A percentile compares a stretch with the other conserved stretches of the same genome.
These are phyloP conservation scores for Drosophila equinoxialis DNA, from an alignment of 1,140 invertebrate genomes.

Conservation along the genomic window DNA sequence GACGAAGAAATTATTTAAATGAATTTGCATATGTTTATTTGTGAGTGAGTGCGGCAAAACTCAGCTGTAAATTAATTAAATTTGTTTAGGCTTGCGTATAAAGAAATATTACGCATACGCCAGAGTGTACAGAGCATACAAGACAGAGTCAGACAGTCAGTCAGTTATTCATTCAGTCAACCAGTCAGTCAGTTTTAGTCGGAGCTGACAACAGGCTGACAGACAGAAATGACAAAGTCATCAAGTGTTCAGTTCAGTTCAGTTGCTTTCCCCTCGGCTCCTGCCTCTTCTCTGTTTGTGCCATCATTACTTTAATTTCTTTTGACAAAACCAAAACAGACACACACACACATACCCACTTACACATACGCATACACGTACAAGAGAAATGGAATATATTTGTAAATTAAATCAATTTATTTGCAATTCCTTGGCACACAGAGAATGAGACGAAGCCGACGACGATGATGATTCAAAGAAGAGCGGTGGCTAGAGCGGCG, in stretches of 20 bases:
- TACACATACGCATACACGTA: constrained; percentile 6
- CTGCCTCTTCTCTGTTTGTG: constrained; percentile 22
- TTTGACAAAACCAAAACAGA: constrained; percentile 50
- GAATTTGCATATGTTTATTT: constrained; percentile 50
- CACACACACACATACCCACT: constrained; percentile 15
- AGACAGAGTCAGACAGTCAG: constrained; percentile 17
- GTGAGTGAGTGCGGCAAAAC: background rate
- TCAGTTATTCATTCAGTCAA: background rate
- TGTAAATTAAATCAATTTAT: constrained; percentile 77
- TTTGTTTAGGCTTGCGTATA: constrained; percentile 43
- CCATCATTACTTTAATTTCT: constrained; percentile 73
- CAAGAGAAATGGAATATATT: constrained; percentile 41
- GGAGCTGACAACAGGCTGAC: constrained; percentile 12
- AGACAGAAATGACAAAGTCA: constrained; percentile 37
- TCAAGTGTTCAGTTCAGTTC: constrained; percentile 37
- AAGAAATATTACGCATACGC: constrained; percentile 13
- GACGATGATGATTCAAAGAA: background rate
- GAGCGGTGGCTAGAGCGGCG: constrained; percentile 15
- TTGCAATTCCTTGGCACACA: constrained; percentile 59
- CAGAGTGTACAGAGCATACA: background rate
- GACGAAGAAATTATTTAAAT: constrained; percentile 57
- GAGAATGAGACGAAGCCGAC: background rate
- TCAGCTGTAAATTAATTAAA: constrained; percentile 65
- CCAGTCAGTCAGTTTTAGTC: constrained; percentile 21
- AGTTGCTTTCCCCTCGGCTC: constrained; percentile 9